Base-by-base conservation (phyloP, 2,888 invertebrate species). In the Lepidocyrtinus sp. region DNA sequence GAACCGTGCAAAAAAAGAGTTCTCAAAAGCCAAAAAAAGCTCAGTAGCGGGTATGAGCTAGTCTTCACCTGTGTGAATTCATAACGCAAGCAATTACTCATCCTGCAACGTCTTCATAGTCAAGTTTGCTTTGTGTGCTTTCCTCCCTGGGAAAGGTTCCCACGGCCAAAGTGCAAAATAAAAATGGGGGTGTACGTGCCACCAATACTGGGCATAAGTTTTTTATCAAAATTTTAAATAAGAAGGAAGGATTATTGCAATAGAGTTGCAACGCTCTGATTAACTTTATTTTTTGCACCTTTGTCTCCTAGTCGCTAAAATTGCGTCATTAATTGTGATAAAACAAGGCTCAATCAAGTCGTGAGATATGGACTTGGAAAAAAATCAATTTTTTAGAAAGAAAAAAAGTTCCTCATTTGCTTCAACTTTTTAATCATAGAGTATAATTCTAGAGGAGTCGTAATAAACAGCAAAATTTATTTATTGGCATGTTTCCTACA, bases 1-100 rank as follows among this genome's bases (percentile, higher is more conserved):
- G 36, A 36, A 36, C 12, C 36, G 5, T 36, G 36, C 36, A 36
- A 36, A 36, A 36, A 36, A 36, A 36, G 12, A 36, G 36, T 36
- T 36, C 36, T 36, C 36, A 36, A 36, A 36, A 36, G 5, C 5
- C n/a, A n/a, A n/a, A n/a, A n/a, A n/a, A n/a, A 7, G 36, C 36
- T 36, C 36, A 36, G 36, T 36, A 7, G 12, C 12, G 36, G 12
- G 5, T 36, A 36, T 36, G 36, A 36, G 36, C 36, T 36, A 12
- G 5, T 36, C 36, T 36, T 36, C 36, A 36, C 36, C 36, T 36
- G 36, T 36, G 36, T 36, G 36, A 36, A 36, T 36, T 36, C 36
- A 36, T 36, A 36, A 77, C 65, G 55, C 65, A 61, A 64, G 70
- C 76, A 76, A 76, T 76, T 76, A 76, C 70, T 76, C 76, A 73